Percentiles rank a stretch among this genome's conserved stretches.
Conservation (phyloP, 2,113 vertebrate species). For the Oreochromis tanganicae region DNA sequence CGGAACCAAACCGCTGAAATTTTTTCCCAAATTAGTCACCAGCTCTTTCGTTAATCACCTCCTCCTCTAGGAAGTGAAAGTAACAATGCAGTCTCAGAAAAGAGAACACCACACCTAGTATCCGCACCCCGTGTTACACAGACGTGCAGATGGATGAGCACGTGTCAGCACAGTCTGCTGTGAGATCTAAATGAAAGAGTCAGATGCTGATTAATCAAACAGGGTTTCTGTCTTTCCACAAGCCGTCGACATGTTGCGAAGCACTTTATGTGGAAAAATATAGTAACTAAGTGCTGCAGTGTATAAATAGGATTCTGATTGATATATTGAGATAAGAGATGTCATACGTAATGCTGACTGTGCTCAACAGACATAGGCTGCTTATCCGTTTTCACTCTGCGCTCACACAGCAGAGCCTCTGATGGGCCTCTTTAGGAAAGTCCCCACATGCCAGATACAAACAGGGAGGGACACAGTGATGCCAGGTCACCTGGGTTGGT, state of each 20-base stretch:
- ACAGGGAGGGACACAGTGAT: slow-evolving; percentile 33
- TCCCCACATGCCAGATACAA: slow-evolving; percentile 65
- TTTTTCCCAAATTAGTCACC: slow-evolving; percentile 65
- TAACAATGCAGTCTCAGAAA: slow-evolving; percentile 20
- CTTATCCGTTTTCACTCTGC: neutral
- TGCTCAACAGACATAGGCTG: neutral
- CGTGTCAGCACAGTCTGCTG: neutral
- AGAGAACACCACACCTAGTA: neutral
- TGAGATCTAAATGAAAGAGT: neutral
- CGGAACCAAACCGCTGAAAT: slow-evolving; percentile 41
- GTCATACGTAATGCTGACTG: neutral
- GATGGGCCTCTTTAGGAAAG: slow-evolving; percentile 64
- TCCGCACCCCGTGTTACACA: neutral
- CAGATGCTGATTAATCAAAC: neutral
- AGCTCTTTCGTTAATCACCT: slow-evolving; percentile 45
- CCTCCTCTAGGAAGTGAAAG: slow-evolving; percentile 57
- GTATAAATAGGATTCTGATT: neutral
- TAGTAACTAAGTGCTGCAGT: neutral
- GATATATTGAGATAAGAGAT: neutral
- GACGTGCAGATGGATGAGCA: neutral
- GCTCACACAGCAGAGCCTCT: slow-evolving; percentile 35
- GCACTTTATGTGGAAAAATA: neutral
- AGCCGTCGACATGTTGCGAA: neutral
- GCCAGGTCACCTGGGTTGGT: slow-evolving; percentile 62
- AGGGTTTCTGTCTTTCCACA: neutral